Base-by-base conservation (phyloP, 1,140 invertebrate species). In the Andricus grossulariae region DNA sequence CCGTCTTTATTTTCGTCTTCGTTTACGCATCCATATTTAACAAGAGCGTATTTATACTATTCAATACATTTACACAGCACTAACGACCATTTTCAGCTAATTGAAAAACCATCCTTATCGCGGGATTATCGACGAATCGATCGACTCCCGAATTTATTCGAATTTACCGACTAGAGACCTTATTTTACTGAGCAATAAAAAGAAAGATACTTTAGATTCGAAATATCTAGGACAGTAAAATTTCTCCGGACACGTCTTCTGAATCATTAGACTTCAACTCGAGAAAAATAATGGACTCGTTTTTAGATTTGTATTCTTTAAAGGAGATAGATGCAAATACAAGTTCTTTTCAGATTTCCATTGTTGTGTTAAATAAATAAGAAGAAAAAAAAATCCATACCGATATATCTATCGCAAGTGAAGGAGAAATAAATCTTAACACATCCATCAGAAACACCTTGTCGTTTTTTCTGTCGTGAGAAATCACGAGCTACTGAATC, bases 381-480 rank as follows among this genome's bases (percentile, higher is more conserved):
- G 18, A 55, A 55, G 18, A 4, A 45, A 66, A 39, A n/a, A 39
- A 13, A 66, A 66, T 66, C 60, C 60, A 32, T 66, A 66, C 60
- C 60, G 60, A 66, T 8, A 66, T n/a, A 66, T 66, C 32, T 66
- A 39, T 66, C 60, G 60, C 21, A 66, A 66, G 60, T 21, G 32
- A 66, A 45, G 60, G 25, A 66, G 60, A 66, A 66, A 66, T 66
- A 66, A 66, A 66, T 66, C 60, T 66, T 60, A 66, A 66, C 60
- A 66, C 60, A 32, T 66, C 60, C 60, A 66, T 66, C 60, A 32
- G 60, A 45, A 16, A 66, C 60, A 66, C 15, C 25, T 60, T 32
- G 25, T 66, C 60, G 60, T 66, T 66, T 66, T 8, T 57, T 66
- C 60, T 45, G 25, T 66, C 60, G 13, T 60, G 60, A 66, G 25